These are phyloP conservation scores for Slavum lentiscoides DNA, from an alignment of 2,888 invertebrate species.

Conservation along the genomic window DNA sequence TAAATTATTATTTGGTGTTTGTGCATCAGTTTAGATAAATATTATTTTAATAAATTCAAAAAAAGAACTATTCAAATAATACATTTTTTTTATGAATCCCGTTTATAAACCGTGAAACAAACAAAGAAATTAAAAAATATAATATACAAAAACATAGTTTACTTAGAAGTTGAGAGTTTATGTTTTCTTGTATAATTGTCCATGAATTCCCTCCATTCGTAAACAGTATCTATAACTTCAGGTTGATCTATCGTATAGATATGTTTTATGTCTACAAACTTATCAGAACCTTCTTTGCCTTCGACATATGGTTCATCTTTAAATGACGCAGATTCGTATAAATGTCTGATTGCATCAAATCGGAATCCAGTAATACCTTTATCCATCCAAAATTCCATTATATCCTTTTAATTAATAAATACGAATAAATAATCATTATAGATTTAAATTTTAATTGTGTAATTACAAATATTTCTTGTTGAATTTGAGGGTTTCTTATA, in stretches of 20 bases:
- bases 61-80: no score
- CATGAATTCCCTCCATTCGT: slow-evolving; percentile 2
- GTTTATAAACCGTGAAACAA: no score
- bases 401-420: slow-evolving; percentile 14
- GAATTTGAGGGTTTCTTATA: slow-evolving; percentile 71
- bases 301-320: slow-evolving; percentile 22
- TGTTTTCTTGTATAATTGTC: slow-evolving; percentile 15
- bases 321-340: slow-evolving; percentile 26
- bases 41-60: no score
- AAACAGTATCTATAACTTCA: slow-evolving; percentile 8
- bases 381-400: slow-evolving; percentile 51
- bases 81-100: no score
- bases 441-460: slow-evolving; percentile 64
- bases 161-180: neutral
- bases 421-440: neutral
- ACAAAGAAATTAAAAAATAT: neutral
- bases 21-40: no score
- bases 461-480: slow-evolving; percentile 61
- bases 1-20: no score
- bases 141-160: neutral
- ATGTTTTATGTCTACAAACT: neutral
- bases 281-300: neutral
- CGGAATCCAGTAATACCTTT: slow-evolving; percentile 50
- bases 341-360: slow-evolving; percentile 47
- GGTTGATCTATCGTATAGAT: slow-evolving; percentile 34